phyloP scores from a whole-genome alignment of 2,888 invertebrate species.

The Pristionchus mayeri region DNA sequence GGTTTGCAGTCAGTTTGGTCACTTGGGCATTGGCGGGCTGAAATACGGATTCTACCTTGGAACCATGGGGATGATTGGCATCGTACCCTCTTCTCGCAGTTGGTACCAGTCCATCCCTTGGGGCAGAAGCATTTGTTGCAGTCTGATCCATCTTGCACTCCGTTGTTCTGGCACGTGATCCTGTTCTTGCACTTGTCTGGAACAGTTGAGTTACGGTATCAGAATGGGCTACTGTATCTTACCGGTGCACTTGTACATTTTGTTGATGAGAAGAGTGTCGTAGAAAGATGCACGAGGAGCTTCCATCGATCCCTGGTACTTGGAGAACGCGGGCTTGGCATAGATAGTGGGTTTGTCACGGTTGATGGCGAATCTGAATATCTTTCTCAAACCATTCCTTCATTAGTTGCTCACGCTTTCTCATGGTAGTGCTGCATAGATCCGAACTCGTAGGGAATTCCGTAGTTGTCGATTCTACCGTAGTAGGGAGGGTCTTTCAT shows the following conservation, averaged over 20 bases:
- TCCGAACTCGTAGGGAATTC: constrained; percentile 47
- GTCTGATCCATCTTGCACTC: constrained; percentile 33
- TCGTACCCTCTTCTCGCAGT: constrained; percentile 41
- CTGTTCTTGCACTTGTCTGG: constrained; percentile 5
- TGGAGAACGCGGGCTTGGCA: not conserved
- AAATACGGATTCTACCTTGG: not conserved
- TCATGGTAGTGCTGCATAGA: constrained; percentile 45
- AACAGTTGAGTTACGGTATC: not conserved
- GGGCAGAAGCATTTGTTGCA: constrained; percentile 44
- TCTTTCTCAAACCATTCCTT: not conserved
- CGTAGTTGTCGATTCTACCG: constrained; percentile 32
- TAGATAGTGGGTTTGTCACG: constrained; percentile 14
- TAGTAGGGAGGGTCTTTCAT: not conserved
- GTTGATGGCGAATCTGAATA: not conserved
- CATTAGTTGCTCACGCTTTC: not conserved
- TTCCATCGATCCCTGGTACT: constrained; percentile 39
- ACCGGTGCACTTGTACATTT: constrained; percentile 46
- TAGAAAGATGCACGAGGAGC: constrained; percentile 41
- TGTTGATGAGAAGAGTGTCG: constrained; percentile 42
- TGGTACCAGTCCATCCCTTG: constrained; percentile 44
- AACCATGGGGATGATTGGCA: not conserved
- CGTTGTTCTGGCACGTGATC: constrained; percentile 27
- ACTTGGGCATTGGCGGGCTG: not conserved
- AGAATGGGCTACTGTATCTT: not conserved
- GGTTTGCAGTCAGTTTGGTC: not conserved